These are phyloP conservation scores for Aptenodytes forsteri DNA, from an alignment of 2,113 vertebrate species.

Conservation along the genomic window DNA sequence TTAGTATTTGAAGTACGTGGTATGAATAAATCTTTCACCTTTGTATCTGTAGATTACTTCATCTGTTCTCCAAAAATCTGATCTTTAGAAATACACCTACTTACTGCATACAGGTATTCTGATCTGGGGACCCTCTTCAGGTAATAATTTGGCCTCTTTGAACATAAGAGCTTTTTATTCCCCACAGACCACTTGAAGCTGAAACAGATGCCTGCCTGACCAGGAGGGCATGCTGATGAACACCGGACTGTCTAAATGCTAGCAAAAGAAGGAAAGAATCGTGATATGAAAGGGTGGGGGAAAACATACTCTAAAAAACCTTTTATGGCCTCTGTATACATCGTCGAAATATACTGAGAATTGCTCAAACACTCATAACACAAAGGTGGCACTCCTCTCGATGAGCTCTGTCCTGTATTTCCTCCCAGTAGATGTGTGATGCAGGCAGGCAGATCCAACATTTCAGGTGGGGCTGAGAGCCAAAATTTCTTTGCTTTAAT, in stretches of 20 bases:
- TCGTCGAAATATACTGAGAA: background rate
- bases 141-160: constrained; percentile 5
- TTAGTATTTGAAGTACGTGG: background rate
- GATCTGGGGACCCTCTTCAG: background rate
- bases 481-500: background rate
- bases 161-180: background rate
- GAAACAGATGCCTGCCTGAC: constrained; percentile 10
- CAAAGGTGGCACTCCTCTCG: background rate
- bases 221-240: constrained; percentile 3
- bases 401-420: background rate
- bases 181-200: background rate
- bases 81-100: background rate
- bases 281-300: background rate
- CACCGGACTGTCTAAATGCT: background rate
- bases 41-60: background rate
- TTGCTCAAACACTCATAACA: background rate
- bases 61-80: background rate
- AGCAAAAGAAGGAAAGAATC: background rate
- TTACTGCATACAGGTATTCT: background rate
- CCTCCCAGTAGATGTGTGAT: background rate
- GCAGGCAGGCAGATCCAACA: background rate
- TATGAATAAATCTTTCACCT: background rate
- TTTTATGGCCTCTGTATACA: background rate
- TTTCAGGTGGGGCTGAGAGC: background rate
- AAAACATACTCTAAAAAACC: background rate